A percentile compares a stretch with the other conserved stretches of the same genome.
These are phyloP conservation scores for Borostomias antarcticus DNA, from an alignment of 2,797 vertebrate genomes.

Conservation along the genomic window DNA sequence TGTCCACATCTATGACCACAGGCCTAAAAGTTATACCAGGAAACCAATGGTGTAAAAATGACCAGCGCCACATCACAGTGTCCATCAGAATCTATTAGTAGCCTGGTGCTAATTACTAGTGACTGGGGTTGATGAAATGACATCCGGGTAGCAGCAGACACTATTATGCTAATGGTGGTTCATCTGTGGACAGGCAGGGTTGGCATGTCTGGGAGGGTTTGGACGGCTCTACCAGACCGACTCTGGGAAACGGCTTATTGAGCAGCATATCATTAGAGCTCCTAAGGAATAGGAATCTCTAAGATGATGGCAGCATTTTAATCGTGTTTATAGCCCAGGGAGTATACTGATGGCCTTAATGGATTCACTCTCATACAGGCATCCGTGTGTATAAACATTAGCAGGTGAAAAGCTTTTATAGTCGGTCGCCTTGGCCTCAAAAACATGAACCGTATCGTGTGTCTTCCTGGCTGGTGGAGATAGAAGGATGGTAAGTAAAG, in stretches of 20 bases:
- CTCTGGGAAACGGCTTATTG: slow-evolving; percentile 57
- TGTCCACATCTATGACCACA: neutral
- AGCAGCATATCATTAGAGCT: slow-evolving; percentile 52
- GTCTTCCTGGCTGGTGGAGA: slow-evolving; percentile 40
- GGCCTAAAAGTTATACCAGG: too few species aligned
- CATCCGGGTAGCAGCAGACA: slow-evolving; percentile 67
- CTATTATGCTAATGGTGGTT: slow-evolving; percentile 76
- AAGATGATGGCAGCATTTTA: slow-evolving; percentile 50
- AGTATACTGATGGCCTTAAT: slow-evolving; percentile 29
- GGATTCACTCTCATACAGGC: slow-evolving; percentile 27
- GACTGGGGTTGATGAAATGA: slow-evolving; percentile 76
- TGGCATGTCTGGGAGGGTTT: slow-evolving; percentile 55
- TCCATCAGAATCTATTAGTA: slow-evolving; percentile 72
- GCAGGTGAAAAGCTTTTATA: slow-evolving; percentile 1
- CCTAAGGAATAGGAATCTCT: slow-evolving; percentile 37
- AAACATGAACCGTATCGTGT: slow-evolving; percentile 10
- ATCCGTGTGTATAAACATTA: slow-evolving; percentile 10
- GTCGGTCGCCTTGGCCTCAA: neutral
- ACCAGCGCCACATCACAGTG: slow-evolving; percentile 49
- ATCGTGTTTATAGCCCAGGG: slow-evolving; percentile 46
- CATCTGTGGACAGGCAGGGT: slow-evolving; percentile 66
- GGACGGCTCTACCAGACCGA: slow-evolving; percentile 46
- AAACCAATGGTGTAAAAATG: slow-evolving; percentile 31
- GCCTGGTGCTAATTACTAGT: slow-evolving; percentile 68
- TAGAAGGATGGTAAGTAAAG: slow-evolving; percentile 30